These are phyloP conservation scores for Dilophus febrilis DNA, from an alignment of 2,888 invertebrate species.

Conservation along the genomic window DNA sequence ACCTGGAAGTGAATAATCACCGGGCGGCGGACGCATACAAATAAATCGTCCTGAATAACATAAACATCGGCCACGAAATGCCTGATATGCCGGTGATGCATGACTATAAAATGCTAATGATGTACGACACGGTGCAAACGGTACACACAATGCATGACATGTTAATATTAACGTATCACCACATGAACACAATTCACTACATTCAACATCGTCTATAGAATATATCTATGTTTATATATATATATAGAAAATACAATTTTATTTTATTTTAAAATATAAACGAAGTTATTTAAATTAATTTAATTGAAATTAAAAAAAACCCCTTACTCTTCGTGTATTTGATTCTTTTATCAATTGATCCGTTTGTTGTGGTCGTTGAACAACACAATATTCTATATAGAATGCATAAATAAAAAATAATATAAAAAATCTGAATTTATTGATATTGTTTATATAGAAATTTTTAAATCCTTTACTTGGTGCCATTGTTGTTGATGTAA, in stretches of 20 bases:
- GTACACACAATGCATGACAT: constrained; percentile 79
- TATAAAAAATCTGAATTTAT: neutral
- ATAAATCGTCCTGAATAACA: constrained; percentile 85
- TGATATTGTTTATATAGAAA: neutral
- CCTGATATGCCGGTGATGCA: constrained; percentile 78
- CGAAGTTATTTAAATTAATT: too few species aligned
- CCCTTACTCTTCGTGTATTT: constrained; percentile 61
- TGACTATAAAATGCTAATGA: constrained; percentile 81
- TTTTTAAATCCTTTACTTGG: constrained; percentile 32
- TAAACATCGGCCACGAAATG: constrained; percentile 72
- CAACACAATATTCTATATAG: constrained; percentile 57
- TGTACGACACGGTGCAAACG: constrained; percentile 71
- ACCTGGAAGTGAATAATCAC: constrained; percentile 34
- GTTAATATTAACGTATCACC: constrained; percentile 57
- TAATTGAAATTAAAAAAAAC: too few species aligned
- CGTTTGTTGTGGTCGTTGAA: constrained; percentile 64
- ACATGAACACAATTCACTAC: constrained; percentile 80
- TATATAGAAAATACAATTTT: too few species aligned
- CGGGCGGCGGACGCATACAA: constrained; percentile 70
- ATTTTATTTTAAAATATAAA: too few species aligned
- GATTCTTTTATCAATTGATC: constrained; percentile 76
- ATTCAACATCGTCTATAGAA: constrained; percentile 71
- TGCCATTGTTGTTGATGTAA: constrained; percentile 37
- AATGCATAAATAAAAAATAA: constrained; percentile 14
- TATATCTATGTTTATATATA: constrained; percentile 39